Conservation (phyloP, 2,113 vertebrate species). For the Daubentonia madagascariensis region DNA sequence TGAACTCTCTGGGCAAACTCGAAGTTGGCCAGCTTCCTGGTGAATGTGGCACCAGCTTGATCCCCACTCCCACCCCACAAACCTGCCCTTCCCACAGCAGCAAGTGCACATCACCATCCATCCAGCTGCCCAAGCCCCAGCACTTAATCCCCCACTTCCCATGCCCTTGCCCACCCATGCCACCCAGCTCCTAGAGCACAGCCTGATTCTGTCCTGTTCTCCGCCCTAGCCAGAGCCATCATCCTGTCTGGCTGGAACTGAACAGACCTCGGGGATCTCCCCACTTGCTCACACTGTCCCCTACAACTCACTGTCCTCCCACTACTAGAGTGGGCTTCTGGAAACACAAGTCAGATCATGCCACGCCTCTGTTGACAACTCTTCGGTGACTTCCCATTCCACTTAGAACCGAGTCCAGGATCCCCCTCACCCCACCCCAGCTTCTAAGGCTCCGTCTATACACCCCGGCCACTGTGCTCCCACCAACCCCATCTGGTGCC, state of each 20-base stretch:
- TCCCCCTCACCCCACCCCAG: not conserved
- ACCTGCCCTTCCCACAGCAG: not conserved
- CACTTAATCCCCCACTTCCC: not conserved
- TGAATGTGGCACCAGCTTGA: not conserved
- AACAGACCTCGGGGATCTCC: accelerated
- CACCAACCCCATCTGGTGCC: accelerated
- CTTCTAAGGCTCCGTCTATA: accelerated
- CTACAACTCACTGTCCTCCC: not conserved
- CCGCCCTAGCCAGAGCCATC: not conserved
- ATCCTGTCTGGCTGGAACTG: not conserved
- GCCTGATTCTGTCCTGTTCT: not conserved
- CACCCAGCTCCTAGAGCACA: not conserved
- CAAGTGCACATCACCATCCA: not conserved
- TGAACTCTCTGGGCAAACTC: not conserved
- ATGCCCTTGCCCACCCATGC: not conserved
- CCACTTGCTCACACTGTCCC: not conserved
- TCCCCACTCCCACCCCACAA: no score
- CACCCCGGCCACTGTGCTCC: not conserved
- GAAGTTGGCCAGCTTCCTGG: not conserved
- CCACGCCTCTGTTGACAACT: not conserved
- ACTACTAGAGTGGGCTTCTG: not conserved
- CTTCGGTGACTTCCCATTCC: not conserved
- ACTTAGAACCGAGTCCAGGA: not conserved
- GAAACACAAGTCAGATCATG: not conserved
- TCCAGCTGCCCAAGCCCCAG: not conserved